Evolutionary conservation across 2,113 vertebrate genomes (phyloP).

Genomic region (Rattus norvegicus): DNA sequence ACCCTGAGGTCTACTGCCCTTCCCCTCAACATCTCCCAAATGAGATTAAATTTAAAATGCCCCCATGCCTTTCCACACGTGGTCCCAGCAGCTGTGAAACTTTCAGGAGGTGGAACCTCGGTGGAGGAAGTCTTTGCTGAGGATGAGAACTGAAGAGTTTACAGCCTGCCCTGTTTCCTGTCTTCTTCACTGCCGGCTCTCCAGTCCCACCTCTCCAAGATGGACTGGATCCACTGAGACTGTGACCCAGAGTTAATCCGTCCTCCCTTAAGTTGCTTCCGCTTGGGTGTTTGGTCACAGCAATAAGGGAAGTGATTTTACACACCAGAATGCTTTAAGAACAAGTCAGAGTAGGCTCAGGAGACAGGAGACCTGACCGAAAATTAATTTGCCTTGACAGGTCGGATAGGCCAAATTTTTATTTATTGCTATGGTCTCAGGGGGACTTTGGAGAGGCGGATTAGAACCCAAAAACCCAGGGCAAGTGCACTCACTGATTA

Average conservation of each 20-base stretch:
- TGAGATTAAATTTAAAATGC: neutral
- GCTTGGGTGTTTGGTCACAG: neutral
- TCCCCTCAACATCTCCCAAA: neutral
- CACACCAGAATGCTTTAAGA: conserved; percentile 5
- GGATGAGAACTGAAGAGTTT: neutral
- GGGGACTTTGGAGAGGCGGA: no score
- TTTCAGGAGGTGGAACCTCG: neutral
- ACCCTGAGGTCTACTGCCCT: neutral
- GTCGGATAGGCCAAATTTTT: neutral
- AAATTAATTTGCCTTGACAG: neutral
- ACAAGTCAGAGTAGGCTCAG: neutral
- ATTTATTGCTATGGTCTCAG: neutral
- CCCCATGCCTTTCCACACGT: neutral
- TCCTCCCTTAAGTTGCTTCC: neutral
- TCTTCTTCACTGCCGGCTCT: neutral
- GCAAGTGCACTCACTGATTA: neutral
- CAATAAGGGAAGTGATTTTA: neutral
- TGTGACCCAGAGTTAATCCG: no score
- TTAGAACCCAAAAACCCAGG: neutral
- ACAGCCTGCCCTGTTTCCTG: neutral
- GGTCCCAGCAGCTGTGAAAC: neutral
- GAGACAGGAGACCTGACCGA: neutral
- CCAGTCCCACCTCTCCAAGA: neutral
- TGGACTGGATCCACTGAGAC: no score
- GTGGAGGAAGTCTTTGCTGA: neutral